Conservation (phyloP, 2,888 invertebrate genomes). For the Trissolcus brochymenae region DNA sequence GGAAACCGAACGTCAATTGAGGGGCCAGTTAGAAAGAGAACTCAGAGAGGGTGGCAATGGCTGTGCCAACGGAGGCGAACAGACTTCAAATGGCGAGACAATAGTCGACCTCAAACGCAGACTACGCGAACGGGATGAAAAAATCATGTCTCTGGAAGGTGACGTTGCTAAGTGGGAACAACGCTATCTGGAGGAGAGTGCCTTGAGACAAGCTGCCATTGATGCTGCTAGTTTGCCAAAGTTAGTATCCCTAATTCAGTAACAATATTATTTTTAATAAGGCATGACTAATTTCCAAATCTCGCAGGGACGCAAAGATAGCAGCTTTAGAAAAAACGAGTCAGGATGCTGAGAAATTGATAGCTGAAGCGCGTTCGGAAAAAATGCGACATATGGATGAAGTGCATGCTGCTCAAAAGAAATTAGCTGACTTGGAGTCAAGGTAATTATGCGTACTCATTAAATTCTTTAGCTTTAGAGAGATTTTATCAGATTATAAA, state of each 20-base stretch:
- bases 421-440: conserved; percentile 90
- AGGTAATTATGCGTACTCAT: conserved; percentile 78
- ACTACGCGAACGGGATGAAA: conserved; percentile 83
- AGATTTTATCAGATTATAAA: neutral
- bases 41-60: conserved; percentile 79
- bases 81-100: conserved; percentile 78
- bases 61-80: conserved; percentile 71
- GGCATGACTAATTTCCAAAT: conserved; percentile 12
- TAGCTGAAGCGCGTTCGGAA: conserved; percentile 90
- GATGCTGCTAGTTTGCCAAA: conserved; percentile 82
- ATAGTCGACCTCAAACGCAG: conserved; percentile 81
- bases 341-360: conserved; percentile 89
- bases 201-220: conserved; percentile 87
- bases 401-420: conserved; percentile 89
- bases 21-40: conserved; percentile 91
- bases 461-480: neutral
- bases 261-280: neutral
- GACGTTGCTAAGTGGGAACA: conserved; percentile 92
- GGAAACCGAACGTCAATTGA: conserved; percentile 88
- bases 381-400: conserved; percentile 94
- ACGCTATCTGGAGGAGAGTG: conserved; percentile 88
- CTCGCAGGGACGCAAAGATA: conserved; percentile 87
- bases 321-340: conserved; percentile 89
- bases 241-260: conserved; percentile 58
- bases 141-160: conserved; percentile 85